Base-by-base conservation (phyloP, 1,140 invertebrate genomes). In the Augochlora pura region DNA sequence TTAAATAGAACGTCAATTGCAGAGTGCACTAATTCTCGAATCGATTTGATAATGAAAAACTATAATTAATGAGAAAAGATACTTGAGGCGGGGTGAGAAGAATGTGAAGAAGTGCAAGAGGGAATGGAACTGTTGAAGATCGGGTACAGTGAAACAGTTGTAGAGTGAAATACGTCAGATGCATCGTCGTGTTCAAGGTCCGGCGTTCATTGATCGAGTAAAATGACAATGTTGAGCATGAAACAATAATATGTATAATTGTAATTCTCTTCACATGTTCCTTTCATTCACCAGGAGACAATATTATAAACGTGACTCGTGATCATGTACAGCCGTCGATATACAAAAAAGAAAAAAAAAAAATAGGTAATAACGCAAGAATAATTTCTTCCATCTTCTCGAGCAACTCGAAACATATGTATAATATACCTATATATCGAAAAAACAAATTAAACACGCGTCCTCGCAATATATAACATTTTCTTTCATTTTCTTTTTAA, bases 241-340 rank as follows among this genome's bases (percentile, higher is more conserved):
- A 78, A 84, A 85, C 67, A 70, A 69, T 77, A 39, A 63, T 82
- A 32, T 32, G 32, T 32, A 85, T 79, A 81, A 84, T 74, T 71
- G 52, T 71, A 66, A 81, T 78, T 73, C 77, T 66, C 70, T 82
- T 82, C 66, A 82, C 75, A 85, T 72, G 78, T 70, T 52, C 60
- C 65, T 79, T 64, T 82, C 71, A 49, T 72, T 18, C 49, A 64
- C 38, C 59, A 72, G 38, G 32, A 81, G 75, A 62, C 73, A 75
- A 80, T 69, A 69, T n/a, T 80, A 66, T 80, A 66, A 78, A 59
- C 6, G 65, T 70, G 46, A 54, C 59, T 46, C 49, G 49, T 62
- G 49, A 72, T 59, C 76, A 14, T 21, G 57, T 75, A 57, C n/a
- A 25, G 23, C 42, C n/a, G 14, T 82, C 66, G 62, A 68, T 77